phyloP scores from a whole-genome alignment of 2,113 vertebrate genomes.

The Cathartes aura region DNA sequence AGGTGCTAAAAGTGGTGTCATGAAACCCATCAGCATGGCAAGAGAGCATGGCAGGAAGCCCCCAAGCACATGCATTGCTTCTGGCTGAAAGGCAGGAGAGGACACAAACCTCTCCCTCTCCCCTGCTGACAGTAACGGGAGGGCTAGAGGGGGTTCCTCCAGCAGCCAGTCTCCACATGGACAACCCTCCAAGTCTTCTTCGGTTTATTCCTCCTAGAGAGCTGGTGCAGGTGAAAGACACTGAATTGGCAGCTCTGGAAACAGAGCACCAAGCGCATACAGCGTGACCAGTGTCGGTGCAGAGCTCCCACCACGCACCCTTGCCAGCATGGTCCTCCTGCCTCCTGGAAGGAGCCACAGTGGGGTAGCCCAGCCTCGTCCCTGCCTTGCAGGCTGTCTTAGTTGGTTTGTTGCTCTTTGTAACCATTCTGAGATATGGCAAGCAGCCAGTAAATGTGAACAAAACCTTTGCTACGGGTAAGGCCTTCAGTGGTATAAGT shows the following conservation, averaged over 20 bases:
- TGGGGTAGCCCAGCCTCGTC: background rate
- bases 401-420: background rate
- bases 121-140: background rate
- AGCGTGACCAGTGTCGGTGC: fast-evolving
- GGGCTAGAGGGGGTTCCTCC: background rate
- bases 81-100: background rate
- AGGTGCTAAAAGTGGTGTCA: constrained; percentile 53
- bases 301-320: background rate
- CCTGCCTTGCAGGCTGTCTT: background rate
- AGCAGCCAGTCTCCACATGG: background rate
- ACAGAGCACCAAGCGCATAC: background rate
- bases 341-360: background rate
- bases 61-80: background rate
- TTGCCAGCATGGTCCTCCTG: background rate
- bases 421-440: background rate
- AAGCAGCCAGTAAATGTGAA: background rate
- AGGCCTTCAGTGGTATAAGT: background rate
- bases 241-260: background rate
- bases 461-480: background rate
- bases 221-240: background rate
- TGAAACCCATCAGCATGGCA: constrained; percentile 6
- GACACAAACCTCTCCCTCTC: background rate
- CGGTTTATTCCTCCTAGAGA: background rate
- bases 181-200: background rate
- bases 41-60: constrained; percentile 1